phyloP scores from a whole-genome alignment of 2,113 vertebrate species.

The Phasianus colchicus region DNA sequence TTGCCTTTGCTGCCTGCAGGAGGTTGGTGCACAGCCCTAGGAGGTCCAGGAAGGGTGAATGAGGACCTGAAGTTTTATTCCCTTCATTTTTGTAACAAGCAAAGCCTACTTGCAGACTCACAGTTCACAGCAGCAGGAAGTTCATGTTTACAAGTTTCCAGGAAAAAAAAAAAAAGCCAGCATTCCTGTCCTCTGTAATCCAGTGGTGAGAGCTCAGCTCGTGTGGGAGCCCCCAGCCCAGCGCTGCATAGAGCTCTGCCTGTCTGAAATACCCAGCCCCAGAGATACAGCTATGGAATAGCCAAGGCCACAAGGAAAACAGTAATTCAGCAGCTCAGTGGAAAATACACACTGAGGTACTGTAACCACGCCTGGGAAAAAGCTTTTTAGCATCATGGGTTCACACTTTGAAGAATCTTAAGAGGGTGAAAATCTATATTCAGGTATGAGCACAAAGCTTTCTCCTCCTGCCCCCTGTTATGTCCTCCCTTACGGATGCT shows the following conservation, averaged over 20 bases:
- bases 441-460: neutral
- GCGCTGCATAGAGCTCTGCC: neutral
- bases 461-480: neutral
- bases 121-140: conserved; percentile 38
- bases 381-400: conserved; percentile 50
- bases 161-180: conserved; percentile 10
- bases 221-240: neutral
- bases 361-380: conserved; percentile 32
- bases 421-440: conserved; percentile 28
- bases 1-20: neutral
- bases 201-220: neutral
- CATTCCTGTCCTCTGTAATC: neutral
- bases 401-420: conserved; percentile 57
- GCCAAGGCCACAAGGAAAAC: conserved; percentile 21
- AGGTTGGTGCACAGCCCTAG: neutral
- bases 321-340: conserved; percentile 51
- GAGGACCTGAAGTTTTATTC: conserved; percentile 8
- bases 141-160: conserved; percentile 62
- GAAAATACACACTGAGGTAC: conserved; percentile 52
- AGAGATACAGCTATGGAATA: neutral
- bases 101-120: conserved; percentile 21
- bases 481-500: neutral
- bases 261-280: conserved; percentile 10
- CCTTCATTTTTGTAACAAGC: conserved; percentile 16
- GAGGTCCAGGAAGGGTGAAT: neutral